Percentiles rank a stretch among this genome's conserved stretches.
Conservation (phyloP, 2,888 invertebrate genomes). For the Pogonocherus hispidulus region DNA sequence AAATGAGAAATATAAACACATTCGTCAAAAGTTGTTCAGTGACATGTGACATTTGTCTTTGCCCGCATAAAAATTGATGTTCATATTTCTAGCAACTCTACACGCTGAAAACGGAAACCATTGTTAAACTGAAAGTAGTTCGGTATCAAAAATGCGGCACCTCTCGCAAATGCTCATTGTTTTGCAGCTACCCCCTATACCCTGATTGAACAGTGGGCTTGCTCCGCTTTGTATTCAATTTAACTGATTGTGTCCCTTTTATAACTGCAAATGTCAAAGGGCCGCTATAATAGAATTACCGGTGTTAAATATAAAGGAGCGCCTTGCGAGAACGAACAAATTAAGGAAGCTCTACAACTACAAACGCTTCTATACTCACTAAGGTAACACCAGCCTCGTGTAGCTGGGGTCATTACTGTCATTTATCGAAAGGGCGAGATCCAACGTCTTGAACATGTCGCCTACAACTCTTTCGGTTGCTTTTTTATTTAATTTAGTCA, state of each 20-base stretch:
- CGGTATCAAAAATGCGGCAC: background rate
- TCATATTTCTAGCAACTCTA: too few species aligned
- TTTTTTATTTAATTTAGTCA: background rate
- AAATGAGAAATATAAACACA: too few species aligned
- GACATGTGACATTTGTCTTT: too few species aligned
- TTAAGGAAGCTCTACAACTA: background rate
- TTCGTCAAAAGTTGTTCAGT: too few species aligned
- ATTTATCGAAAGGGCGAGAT: constrained; percentile 40
- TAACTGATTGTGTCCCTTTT: background rate
- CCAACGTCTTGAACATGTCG: background rate
- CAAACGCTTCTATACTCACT: constrained; percentile 71
- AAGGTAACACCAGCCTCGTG: constrained; percentile 72
- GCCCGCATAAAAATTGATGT: too few species aligned
- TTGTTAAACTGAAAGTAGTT: too few species aligned
- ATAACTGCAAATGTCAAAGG: background rate
- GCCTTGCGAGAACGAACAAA: too few species aligned
- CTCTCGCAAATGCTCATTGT: background rate
- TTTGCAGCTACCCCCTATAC: background rate
- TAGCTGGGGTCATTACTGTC: constrained; percentile 72
- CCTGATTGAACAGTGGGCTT: background rate
- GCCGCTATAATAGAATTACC: background rate
- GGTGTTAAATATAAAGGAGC: background rate
- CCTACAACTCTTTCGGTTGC: background rate
- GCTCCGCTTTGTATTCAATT: background rate
- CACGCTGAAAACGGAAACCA: too few species aligned